A percentile compares a stretch with the other conserved stretches of the same genome.
phyloP scores from a whole-genome alignment of 1,140 invertebrate genomes.

The Cephus cinctus region DNA sequence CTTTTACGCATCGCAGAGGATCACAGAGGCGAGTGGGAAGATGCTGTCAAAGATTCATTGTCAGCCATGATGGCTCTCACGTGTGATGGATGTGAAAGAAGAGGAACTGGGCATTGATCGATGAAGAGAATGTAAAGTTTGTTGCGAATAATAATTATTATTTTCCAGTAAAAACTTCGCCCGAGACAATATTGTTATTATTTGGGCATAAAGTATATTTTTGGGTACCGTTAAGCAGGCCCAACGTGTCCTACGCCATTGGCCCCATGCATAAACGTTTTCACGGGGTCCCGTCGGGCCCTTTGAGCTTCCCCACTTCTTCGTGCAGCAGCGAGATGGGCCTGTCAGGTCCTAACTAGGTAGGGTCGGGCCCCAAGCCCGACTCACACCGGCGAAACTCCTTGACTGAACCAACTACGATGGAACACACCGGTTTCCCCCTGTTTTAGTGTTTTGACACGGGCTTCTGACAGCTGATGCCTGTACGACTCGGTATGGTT shows the following conservation, averaged over 20 bases:
- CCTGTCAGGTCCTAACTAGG: slow-evolving; percentile 51
- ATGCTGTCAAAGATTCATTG: too few species aligned
- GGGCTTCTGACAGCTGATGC: slow-evolving; percentile 32
- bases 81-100: too few species aligned
- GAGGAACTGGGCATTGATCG: too few species aligned
- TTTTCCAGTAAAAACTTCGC: background rate
- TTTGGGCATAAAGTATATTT: too few species aligned
- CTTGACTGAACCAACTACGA: background rate
- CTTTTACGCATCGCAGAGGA: too few species aligned
- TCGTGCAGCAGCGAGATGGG: slow-evolving; percentile 41
- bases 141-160: background rate
- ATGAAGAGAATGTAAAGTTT: too few species aligned
- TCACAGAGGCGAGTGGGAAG: too few species aligned
- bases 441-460: slow-evolving; percentile 51
- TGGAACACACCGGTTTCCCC: background rate
- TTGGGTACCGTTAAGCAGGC: too few species aligned
- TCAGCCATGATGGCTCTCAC: too few species aligned
- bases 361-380: slow-evolving; percentile 25
- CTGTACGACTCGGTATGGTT: slow-evolving; percentile 18
- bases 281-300: slow-evolving; percentile 39
- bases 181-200: background rate
- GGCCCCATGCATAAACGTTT: slow-evolving; percentile 46
- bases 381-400: background rate
- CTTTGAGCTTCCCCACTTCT: slow-evolving; percentile 40
- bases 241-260: slow-evolving; percentile 39